A percentile compares a stretch with the other conserved stretches of the same genome.
phyloP scores from a whole-genome alignment of 2,888 invertebrate species.

The Dasypogon diadema region DNA sequence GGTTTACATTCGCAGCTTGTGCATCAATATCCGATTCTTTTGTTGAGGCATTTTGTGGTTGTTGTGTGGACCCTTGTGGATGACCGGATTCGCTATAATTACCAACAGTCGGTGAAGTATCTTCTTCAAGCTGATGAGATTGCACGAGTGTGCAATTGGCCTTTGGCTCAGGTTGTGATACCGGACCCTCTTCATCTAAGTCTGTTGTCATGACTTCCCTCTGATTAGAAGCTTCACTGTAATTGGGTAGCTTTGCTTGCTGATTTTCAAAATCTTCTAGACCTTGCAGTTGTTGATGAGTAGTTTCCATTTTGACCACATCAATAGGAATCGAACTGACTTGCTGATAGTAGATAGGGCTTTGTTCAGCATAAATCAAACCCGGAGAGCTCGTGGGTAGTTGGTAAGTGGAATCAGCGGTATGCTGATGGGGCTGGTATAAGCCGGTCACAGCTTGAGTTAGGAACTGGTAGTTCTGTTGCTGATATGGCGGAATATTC shows the following conservation, averaged over 20 bases:
- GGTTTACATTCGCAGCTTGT: conserved; percentile 4
- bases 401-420: conserved; percentile 59
- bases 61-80: no score
- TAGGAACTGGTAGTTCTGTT: conserved; percentile 62
- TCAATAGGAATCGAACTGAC: conserved; percentile 53
- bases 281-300: not conserved
- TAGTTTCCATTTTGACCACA: conserved; percentile 54
- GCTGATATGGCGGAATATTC: conserved; percentile 46
- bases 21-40: not conserved
- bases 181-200: not conserved
- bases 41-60: not conserved
- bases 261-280: conserved; percentile 13
- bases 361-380: conserved; percentile 58
- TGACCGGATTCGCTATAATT: no score
- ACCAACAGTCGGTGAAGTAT: not conserved
- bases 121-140: conserved; percentile 64
- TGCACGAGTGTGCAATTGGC: conserved; percentile 66
- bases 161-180: not conserved
- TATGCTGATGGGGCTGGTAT: conserved; percentile 59
- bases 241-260: conserved; percentile 46
- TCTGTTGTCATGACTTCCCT: not conserved
- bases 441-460: conserved; percentile 61
- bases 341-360: conserved; percentile 57
- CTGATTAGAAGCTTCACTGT: not conserved
- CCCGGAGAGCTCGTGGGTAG: conserved; percentile 58